Base-by-base conservation (phyloP, 2,888 invertebrate species). In the Synanthedon formicaeformis region DNA sequence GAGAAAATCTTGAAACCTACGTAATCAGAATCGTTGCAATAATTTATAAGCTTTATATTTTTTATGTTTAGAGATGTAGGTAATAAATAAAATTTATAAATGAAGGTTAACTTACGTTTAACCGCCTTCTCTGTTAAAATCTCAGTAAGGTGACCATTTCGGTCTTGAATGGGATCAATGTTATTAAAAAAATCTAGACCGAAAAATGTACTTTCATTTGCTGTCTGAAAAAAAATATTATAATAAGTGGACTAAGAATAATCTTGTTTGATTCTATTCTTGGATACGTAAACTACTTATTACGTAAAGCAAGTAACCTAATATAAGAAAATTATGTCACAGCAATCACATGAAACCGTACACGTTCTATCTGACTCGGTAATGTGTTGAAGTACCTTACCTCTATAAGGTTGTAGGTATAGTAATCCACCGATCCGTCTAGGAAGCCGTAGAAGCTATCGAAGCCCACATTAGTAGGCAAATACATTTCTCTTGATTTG, bases 391-490 rank as follows among this genome's bases (percentile, higher is more conserved):
- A 45, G 14, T 45, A 45, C 75, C 73, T 75, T 45, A 45, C 76
- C 73, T 75, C 70, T 50, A 74, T 60, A 48, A 91, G 89, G 75
- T 93, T 92, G 57, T 72, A 73, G 58, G 91, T 91, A 66, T 87
- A 93, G 71, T 96, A 96, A 73, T 94, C 93, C 59, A 93, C 91
- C 58, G 91, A 90, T 11, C 92, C 93, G 60, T 91, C 92, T 85
- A 93, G 92, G 78, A 94, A 96, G 50, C 96, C 96, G 66, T 91
- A 93, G 74, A 95, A 95, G 41, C 90, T 89, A 66, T 94, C 91
- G 75, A 95, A 95, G 51, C 94, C 95, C 60, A 94, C 89, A 65
- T 87, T 89, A 48, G 89, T 90, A 1, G 94, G 94, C 0, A 92
- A 91, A 76, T 91, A 94, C 61, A 89, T 89, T 60, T 89, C 87